A percentile compares a stretch with the other conserved stretches of the same genome.
phyloP scores from a whole-genome alignment of 2,797 vertebrate species.

The Rousettus madagascariensis region DNA sequence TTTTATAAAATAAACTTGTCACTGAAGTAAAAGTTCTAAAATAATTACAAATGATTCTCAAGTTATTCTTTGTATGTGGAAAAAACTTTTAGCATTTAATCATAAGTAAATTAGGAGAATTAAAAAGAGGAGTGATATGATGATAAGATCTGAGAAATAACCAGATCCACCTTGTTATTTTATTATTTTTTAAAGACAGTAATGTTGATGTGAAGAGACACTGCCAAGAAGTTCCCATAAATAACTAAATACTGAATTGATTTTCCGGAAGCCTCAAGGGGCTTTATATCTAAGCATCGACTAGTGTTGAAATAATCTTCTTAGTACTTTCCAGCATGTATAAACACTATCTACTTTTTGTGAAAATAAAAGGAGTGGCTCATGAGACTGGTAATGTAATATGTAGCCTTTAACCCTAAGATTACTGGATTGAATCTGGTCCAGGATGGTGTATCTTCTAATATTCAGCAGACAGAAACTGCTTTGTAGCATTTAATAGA shows the following conservation, averaged over 20 bases:
- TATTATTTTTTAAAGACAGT: constrained; percentile 24
- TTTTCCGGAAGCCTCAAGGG: constrained; percentile 55
- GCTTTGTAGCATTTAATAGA: not conserved
- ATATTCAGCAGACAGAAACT: not conserved
- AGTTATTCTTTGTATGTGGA: not conserved
- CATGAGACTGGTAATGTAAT: not conserved
- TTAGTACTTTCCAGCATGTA: constrained; percentile 56
- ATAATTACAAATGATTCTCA: not conserved
- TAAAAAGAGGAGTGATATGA: not conserved
- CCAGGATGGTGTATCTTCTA: not conserved
- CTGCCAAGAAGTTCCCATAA: constrained; percentile 55
- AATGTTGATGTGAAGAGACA: not conserved
- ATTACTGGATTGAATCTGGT: not conserved
- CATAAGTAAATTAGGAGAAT: not conserved
- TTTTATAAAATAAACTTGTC: not conserved
- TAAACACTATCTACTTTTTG: constrained; percentile 16
- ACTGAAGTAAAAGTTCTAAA: constrained; percentile 20
- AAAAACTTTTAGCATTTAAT: constrained; percentile 23
- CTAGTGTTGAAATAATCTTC: constrained; percentile 64
- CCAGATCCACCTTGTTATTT: not conserved
- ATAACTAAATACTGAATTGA: constrained; percentile 59
- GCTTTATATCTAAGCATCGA: constrained; percentile 68
- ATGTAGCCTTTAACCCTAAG: not conserved
- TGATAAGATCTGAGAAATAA: not conserved
- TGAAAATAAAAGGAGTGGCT: constrained; percentile 42